phyloP scores from a whole-genome alignment of 2,113 vertebrate species.

The Vicugna pacos region DNA sequence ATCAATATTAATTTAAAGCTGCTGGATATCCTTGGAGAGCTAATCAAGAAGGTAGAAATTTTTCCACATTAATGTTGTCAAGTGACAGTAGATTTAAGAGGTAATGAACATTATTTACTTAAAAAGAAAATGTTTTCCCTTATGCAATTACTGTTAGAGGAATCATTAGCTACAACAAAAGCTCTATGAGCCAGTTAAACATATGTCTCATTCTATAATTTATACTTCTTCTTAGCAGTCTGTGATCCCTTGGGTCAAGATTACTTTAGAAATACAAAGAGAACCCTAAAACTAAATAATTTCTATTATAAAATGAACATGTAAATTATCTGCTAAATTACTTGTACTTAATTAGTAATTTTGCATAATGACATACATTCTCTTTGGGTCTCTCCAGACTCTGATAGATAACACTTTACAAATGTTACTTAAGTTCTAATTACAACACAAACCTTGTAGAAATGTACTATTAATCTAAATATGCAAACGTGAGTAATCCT shows the following conservation, averaged over 20 bases:
- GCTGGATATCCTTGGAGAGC: conserved; percentile 79
- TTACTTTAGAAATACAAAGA: conserved; percentile 81
- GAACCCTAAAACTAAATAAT: conserved; percentile 81
- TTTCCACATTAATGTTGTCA: conserved; percentile 66
- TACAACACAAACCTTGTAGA: conserved; percentile 75
- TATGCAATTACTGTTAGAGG: conserved; percentile 74
- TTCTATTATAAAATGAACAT: conserved; percentile 83
- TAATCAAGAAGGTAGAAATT: conserved; percentile 79
- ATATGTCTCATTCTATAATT: conserved; percentile 81
- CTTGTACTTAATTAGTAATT: conserved; percentile 83
- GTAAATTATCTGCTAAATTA: conserved; percentile 84
- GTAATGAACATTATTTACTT: conserved; percentile 85
- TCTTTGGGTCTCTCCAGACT: conserved; percentile 79
- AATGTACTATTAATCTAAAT: conserved; percentile 62
- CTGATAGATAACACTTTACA: conserved; percentile 66
- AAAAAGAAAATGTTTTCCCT: conserved; percentile 82
- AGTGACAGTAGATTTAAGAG: conserved; percentile 81
- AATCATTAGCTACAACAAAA: conserved; percentile 83
- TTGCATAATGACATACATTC: conserved; percentile 83
- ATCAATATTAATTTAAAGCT: conserved; percentile 85
- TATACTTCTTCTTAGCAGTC: conserved; percentile 64
- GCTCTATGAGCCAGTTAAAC: conserved; percentile 80
- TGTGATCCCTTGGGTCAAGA: conserved; percentile 81
- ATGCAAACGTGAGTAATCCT: conserved; percentile 16
- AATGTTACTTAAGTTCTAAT: conserved; percentile 82